These are phyloP conservation scores for Tachystola acroxantha DNA, from an alignment of 2,888 invertebrate species.

Conservation along the genomic window DNA sequence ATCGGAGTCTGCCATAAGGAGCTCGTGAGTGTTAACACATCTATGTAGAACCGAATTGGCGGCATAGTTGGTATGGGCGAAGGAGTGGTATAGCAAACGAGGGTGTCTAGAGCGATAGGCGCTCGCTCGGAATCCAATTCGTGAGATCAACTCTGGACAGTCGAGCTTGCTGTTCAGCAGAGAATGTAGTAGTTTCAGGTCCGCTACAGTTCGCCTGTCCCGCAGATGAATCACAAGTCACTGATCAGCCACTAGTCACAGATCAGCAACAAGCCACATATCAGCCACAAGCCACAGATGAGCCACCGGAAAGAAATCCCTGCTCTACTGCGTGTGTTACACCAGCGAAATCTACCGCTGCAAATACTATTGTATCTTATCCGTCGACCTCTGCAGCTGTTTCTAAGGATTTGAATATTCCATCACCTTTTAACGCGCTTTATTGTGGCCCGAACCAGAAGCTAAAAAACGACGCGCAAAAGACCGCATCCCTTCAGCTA, in stretches of 20 bases:
- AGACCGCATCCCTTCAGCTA: conserved; percentile 13
- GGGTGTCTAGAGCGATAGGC: too few species aligned
- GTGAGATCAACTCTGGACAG: too few species aligned
- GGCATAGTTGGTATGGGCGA: too few species aligned
- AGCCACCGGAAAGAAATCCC: neutral
- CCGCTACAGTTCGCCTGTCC: neutral
- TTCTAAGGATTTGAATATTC: neutral
- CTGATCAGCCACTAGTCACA: neutral
- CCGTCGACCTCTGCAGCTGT: neutral
- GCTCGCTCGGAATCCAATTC: too few species aligned
- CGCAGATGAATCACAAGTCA: neutral
- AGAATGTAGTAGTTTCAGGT: too few species aligned
- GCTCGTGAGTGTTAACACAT: too few species aligned
- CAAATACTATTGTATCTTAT: neutral
- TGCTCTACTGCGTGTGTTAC: neutral
- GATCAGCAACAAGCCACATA: neutral
- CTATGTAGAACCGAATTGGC: too few species aligned
- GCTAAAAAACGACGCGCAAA: conserved; percentile 12
- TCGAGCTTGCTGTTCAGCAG: too few species aligned
- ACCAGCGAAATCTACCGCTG: neutral
- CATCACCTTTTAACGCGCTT: conserved; percentile 10
- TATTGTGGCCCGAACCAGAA: conserved; percentile 15
- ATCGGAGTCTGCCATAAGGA: too few species aligned
- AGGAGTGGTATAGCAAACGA: too few species aligned
- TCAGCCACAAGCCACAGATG: neutral